These are phyloP conservation scores for Hucho hucho DNA, from an alignment of 2,113 vertebrate species.

Conservation along the genomic window DNA sequence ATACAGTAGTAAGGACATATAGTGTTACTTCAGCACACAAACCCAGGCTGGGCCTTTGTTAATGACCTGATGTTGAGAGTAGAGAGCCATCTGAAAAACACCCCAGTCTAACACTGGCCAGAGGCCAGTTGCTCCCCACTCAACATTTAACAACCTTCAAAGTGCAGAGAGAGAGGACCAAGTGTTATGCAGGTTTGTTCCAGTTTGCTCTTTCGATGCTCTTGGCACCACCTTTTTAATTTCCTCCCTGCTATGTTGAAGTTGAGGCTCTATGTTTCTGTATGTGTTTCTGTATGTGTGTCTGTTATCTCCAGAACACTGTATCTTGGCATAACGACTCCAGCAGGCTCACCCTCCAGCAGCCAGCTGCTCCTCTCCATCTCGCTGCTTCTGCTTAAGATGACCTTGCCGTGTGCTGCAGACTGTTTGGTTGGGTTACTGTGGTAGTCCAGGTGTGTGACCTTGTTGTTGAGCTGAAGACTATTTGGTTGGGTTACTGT, in stretches of 20 bases:
- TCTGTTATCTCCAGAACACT: neutral
- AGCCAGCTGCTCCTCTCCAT: neutral
- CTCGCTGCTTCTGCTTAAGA: neutral
- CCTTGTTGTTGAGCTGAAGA: no score
- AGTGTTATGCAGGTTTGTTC: neutral
- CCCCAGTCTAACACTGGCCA: no score
- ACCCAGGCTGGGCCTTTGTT: no score
- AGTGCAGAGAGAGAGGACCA: neutral
- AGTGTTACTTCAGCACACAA: no score
- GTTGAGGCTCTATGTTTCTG: neutral
- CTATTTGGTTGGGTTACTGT: neutral
- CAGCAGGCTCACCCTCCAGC: neutral
- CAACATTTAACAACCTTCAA: no score
- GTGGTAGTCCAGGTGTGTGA: neutral
- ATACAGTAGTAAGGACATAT: no score
- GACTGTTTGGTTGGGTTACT: neutral
- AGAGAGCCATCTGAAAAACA: no score
- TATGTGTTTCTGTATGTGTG: neutral
- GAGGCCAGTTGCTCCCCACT: slow-evolving; percentile 31
- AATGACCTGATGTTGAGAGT: no score
- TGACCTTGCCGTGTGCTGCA: neutral
- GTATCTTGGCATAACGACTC: neutral
- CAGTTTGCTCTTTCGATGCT: neutral
- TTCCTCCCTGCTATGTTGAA: neutral
- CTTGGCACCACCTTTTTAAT: neutral